Conservation (phyloP, 2,797 vertebrate species). For the Pseudocheirus occidentalis region DNA sequence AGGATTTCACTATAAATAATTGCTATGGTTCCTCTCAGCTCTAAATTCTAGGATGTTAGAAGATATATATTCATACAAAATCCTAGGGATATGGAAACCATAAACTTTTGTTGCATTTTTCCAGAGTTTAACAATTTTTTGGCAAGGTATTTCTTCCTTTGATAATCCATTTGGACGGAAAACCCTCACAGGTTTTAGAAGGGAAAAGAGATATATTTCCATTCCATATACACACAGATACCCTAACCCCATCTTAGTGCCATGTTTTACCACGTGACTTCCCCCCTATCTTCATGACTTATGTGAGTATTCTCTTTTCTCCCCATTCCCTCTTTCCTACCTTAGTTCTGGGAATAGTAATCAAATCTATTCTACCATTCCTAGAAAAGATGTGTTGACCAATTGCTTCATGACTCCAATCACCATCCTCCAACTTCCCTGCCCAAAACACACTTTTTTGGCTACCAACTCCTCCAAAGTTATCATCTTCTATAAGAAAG, state of each 20-base stretch:
- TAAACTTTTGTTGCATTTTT: neutral
- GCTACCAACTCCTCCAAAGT: neutral
- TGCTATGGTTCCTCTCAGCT: neutral
- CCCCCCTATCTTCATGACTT: neutral
- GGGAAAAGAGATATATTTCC: neutral
- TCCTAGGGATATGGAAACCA: neutral
- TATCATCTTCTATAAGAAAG: neutral
- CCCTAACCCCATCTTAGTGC: neutral
- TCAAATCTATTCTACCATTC: neutral
- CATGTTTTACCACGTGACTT: neutral
- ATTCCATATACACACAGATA: neutral
- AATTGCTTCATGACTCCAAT: neutral
- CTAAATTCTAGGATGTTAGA: neutral
- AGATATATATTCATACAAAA: neutral
- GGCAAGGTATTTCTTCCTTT: neutral
- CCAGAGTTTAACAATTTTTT: neutral
- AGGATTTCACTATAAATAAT: neutral
- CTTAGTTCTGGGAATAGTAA: neutral
- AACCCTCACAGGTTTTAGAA: neutral
- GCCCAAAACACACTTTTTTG: neutral
- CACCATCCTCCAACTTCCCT: neutral
- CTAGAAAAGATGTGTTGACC: neutral
- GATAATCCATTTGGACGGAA: neutral
- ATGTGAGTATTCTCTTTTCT: neutral
- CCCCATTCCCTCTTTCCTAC: neutral